Percentiles rank a stretch among this genome's conserved stretches.
Evolutionary conservation across 2,113 vertebrate genomes (phyloP).

Genomic region (Callipepla californica): DNA sequence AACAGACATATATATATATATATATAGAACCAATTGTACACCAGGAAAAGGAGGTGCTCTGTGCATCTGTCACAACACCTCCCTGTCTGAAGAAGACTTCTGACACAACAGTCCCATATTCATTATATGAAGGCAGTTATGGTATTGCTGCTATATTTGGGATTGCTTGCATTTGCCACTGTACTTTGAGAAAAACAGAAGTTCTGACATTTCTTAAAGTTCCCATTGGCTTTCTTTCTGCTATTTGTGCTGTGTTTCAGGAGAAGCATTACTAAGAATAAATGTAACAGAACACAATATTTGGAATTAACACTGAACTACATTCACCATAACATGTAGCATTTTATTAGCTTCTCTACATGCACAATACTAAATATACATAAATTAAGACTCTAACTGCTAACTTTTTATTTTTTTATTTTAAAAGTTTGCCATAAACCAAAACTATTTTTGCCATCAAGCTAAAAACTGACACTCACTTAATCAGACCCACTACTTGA

Average conservation of each 20-base stretch:
- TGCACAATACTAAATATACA: background rate
- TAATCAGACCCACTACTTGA: background rate
- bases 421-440: background rate
- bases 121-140: background rate
- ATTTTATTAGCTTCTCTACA: conserved; percentile 9
- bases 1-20: background rate
- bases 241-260: background rate
- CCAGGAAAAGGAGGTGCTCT: background rate
- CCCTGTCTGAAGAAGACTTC: background rate
- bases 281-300: background rate
- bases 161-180: background rate
- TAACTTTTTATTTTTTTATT: background rate
- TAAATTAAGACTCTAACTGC: background rate
- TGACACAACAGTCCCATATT: background rate
- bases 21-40: background rate
- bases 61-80: background rate
- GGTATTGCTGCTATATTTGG: fast-evolving
- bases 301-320: background rate
- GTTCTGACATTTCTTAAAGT: background rate
- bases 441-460: background rate
- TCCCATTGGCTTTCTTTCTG: background rate
- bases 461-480: background rate
- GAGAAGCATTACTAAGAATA: background rate
- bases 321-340: background rate
- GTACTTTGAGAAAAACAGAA: background rate